Conservation (phyloP, 1,140 invertebrate species). For the Micrasema longulum region DNA sequence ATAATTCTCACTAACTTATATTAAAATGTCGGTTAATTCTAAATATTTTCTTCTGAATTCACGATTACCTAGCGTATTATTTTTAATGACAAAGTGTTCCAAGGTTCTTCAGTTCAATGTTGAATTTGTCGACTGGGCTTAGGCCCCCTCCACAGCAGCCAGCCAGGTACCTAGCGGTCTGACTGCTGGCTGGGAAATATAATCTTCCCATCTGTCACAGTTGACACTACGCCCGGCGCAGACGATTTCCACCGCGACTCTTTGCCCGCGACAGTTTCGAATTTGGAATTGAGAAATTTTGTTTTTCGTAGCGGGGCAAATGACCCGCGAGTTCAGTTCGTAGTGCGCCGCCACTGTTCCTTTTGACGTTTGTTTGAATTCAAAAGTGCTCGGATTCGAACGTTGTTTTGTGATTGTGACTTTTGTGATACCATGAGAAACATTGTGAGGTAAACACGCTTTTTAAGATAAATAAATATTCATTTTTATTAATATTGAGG, state of each 20-base stretch:
- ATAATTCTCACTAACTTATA: too few species aligned
- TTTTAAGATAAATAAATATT: too few species aligned
- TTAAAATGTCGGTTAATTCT: too few species aligned
- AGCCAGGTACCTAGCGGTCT: neutral
- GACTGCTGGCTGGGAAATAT: neutral
- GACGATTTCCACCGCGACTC: conserved; percentile 9
- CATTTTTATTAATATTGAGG: too few species aligned
- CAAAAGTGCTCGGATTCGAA: too few species aligned
- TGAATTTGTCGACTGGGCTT: neutral
- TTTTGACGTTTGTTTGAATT: too few species aligned
- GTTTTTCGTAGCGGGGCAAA: neutral
- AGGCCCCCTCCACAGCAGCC: neutral
- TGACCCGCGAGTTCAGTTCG: conserved; percentile 9
- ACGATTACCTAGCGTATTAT: too few species aligned
- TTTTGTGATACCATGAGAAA: too few species aligned
- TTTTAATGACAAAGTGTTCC: too few species aligned
- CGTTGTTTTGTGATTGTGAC: too few species aligned
- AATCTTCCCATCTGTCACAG: neutral
- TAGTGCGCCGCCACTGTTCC: conserved; percentile 19
- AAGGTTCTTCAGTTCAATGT: neutral
- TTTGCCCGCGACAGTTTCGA: neutral
- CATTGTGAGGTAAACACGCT: too few species aligned
- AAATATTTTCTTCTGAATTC: too few species aligned
- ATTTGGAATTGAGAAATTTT: neutral
- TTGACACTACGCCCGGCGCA: neutral